Percentiles rank a stretch among this genome's conserved stretches.
Evolutionary conservation across 92 coral and sea anemone species (phyloP).

Genomic region (Epizoanthus stellaris): DNA sequence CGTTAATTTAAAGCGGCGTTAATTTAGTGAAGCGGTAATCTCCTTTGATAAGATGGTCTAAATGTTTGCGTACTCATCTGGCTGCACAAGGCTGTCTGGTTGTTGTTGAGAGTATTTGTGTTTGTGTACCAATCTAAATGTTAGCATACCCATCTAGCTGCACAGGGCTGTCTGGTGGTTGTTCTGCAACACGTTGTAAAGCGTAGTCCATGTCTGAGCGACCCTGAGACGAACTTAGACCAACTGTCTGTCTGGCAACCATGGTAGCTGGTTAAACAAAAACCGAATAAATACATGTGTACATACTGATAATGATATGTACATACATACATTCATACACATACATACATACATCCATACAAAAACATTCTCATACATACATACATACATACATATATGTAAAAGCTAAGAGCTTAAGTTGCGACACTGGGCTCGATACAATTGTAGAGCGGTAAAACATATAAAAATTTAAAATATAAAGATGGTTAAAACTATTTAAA

Average conservation of each 20-base stretch:
- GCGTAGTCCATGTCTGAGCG: slow-evolving; percentile 50
- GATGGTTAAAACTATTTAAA: too few relatives aligned
- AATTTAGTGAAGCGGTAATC: too few relatives aligned
- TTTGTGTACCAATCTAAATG: neutral
- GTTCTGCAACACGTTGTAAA: slow-evolving; percentile 27
- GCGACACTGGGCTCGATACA: too few relatives aligned
- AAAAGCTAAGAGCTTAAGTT: too few relatives aligned
- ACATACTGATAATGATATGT: too few relatives aligned
- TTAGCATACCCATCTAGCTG: slow-evolving; percentile 57
- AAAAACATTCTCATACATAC: too few relatives aligned
- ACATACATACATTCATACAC: neutral
- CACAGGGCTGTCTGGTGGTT: slow-evolving; percentile 53
- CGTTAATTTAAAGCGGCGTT: too few relatives aligned
- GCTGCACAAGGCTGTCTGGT: slow-evolving; percentile 33
- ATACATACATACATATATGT: neutral
- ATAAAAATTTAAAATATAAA: too few relatives aligned
- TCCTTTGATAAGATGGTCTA: too few relatives aligned
- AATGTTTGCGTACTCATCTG: slow-evolving; percentile 41
- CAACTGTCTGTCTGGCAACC: slow-evolving; percentile 25
- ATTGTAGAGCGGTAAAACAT: too few relatives aligned
- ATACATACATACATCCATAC: too few relatives aligned
- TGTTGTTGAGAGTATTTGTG: neutral
- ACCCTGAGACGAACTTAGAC: slow-evolving; percentile 46
- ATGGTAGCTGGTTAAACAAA: slow-evolving; percentile 19
- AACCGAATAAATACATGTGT: neutral